Evolutionary conservation across 2,797 vertebrate genomes (phyloP), one percentile per base, ranked within the genome.

Genomic region (Hozukius guyotensis): DNA sequence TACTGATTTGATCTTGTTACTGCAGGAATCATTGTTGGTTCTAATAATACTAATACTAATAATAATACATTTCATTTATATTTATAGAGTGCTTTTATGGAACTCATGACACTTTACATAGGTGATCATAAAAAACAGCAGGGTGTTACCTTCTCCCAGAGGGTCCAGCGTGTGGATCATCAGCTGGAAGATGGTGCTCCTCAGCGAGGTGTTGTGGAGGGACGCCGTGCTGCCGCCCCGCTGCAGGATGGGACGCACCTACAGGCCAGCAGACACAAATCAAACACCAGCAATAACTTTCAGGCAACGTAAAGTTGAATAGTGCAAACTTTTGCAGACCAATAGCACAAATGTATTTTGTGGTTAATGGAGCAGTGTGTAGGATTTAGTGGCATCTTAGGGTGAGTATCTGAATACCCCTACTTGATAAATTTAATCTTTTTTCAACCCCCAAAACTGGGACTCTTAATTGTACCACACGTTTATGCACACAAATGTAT

Each of bases 101-200:
- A 46, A 16, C 42, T 46, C 7, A 18, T 18, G 38, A 42, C 38
- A 42, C 38, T 42, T 16, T 42, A 42, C 38, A 16, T 42, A 46
- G 42, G 7, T 46, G 42, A 18, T 46, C 42, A 46, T 46, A 46
- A 46, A 46, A 46, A 46, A 46, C 42, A 46, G 18, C 42, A 46
- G 56, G 63, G 10, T 4, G 25, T 61, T 96, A 98, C 97, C 97
- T 96, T 97, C 96, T 82, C 96, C 94, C 88, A 99, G 92, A 14
- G 97, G 97, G 89, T 99, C 97, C 93, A 98, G 93, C 1, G 97
- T 98, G 94, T 97, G 96, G 87, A 98, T 96, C 97, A 98, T 97
- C 90, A 99, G 96, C 81, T 97, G 96, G 91, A 96, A 97, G 93
- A 98, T 96, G 94, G 97, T 97, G 94, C 86, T 96, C 7, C 97